Conservation (phyloP, 2,888 invertebrate species). For the Eulithis testata region DNA sequence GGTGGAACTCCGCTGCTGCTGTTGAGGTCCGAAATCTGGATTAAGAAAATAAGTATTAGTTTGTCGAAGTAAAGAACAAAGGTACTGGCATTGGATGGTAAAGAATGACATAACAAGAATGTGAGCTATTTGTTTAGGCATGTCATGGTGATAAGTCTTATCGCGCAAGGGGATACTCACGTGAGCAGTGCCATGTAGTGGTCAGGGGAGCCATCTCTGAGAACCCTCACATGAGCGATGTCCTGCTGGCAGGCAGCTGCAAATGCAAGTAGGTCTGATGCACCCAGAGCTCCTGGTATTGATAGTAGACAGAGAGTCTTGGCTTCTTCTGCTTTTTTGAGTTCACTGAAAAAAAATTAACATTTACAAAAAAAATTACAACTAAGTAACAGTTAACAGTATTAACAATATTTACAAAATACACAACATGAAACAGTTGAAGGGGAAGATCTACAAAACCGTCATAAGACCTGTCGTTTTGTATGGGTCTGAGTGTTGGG, state of each 20-base stretch:
- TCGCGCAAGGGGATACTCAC: constrained; percentile 65
- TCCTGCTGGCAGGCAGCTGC: constrained; percentile 96
- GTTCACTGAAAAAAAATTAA: constrained; percentile 85
- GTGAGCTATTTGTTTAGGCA: too few relatives aligned
- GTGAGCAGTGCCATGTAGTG: constrained; percentile 99
- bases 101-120: not conserved
- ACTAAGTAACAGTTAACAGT: too few relatives aligned
- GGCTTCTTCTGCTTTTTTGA: constrained; percentile 90
- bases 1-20: constrained; percentile 96
- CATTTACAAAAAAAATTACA: too few relatives aligned
- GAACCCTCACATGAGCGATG: constrained; percentile 95
- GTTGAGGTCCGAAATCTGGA: constrained; percentile 88
- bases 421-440: too few relatives aligned
- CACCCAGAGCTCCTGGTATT: constrained; percentile 95
- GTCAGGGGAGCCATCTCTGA: constrained; percentile 96
- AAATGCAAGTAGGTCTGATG: constrained; percentile 96
- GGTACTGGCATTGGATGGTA: too few relatives aligned
- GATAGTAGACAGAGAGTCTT: constrained; percentile 95
- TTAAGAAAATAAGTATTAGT: not conserved
- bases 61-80: too few relatives aligned
- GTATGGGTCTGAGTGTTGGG: too few relatives aligned
- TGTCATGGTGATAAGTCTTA: too few relatives aligned
- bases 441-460: too few relatives aligned
- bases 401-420: too few relatives aligned
- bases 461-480: too few relatives aligned